Base-by-base conservation (phyloP, 1,140 invertebrate species). In the Drosophila hydei region DNA sequence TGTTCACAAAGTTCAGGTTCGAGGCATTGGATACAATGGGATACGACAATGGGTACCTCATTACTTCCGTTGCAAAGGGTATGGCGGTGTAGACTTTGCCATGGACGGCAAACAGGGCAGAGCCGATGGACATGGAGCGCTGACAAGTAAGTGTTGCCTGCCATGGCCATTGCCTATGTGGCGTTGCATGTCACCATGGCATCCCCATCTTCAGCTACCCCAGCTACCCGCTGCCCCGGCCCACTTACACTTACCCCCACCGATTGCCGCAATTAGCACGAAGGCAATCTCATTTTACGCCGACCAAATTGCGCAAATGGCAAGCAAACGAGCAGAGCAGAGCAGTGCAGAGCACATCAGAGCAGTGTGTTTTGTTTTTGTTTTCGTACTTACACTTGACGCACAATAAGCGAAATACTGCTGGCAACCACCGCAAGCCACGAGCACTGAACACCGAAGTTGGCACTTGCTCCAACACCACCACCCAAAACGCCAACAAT, bases 211-310 rank as follows among this genome's bases (percentile, higher is more conserved):
- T 38, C 43, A 16, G 16, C 42, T 59, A 25, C 14, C 54, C 54
- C 40, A 27, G 5, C 21, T 16, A 25, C 54, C 56, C 55, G 14
- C 70, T 4, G 9, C 51, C 23, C 23, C 47, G 14, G 23, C 21
- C 50, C 62, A 47, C 30, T 33, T 33, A 12, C 64, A 56, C 61
- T 65, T 65, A 71, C 68, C 68, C 67, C 68, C 61, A 64, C 51
- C 73, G 62, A 74, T 80, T 71, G 67, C 74, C 81, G 70, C 81
- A 85, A 85, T 85, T 85, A 85, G 81, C 81, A 75, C 81, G 81
- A 77, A 85, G 75, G 77, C 81, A 85, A 77, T 87, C 81, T 87
- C 77, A 85, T 85, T 81, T 87, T 80, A 87, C 81, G 83, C 74
- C 81, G 70, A 87, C 73, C 77, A 79, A 87, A 85, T 81, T 74